These are phyloP conservation scores for Holothuria glaberrima DNA, from an alignment of 35 echinoderm and acorn worm species.

Conservation along the genomic window DNA sequence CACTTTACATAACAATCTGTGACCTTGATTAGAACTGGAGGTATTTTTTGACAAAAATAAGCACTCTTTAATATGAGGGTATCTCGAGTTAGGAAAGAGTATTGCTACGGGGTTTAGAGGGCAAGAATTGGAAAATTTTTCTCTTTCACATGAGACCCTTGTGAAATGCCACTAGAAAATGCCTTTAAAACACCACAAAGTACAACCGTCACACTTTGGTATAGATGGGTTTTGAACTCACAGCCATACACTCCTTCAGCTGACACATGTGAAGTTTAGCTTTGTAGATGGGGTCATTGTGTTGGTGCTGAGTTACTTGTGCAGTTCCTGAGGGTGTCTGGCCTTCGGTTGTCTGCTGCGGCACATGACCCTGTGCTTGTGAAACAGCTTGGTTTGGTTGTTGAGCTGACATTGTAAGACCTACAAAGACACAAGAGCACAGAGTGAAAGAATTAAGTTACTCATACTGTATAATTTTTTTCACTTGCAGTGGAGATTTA, in stretches of 20 bases:
- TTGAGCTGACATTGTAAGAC: background rate
- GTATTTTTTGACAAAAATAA: too few relatives aligned
- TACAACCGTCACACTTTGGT: background rate
- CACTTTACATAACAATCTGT: too few relatives aligned
- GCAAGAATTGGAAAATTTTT: too few relatives aligned
- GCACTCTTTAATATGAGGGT: too few relatives aligned
- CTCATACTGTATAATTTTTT: too few relatives aligned
- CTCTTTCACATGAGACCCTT: too few relatives aligned
- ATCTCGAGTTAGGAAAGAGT: too few relatives aligned
- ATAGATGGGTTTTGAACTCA: slow-evolving; percentile 2
- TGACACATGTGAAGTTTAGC: slow-evolving; percentile 37
- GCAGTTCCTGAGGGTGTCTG: background rate
- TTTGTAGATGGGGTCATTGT: slow-evolving; percentile 38
- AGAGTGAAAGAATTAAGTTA: background rate
- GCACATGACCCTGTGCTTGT: background rate
- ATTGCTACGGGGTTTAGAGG: too few relatives aligned
- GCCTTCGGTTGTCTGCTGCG: background rate
- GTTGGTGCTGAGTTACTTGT: slow-evolving; percentile 13
- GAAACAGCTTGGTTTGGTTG: background rate
- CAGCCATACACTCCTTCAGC: slow-evolving; percentile 48
- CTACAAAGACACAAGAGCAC: background rate
- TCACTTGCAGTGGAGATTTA: too few relatives aligned
- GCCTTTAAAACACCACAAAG: too few relatives aligned
- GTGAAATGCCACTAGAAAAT: too few relatives aligned
- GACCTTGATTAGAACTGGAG: too few relatives aligned